Evolutionary conservation across 2,797 vertebrate species (phyloP).

Genomic region (Acipenser oxyrinchus): DNA sequence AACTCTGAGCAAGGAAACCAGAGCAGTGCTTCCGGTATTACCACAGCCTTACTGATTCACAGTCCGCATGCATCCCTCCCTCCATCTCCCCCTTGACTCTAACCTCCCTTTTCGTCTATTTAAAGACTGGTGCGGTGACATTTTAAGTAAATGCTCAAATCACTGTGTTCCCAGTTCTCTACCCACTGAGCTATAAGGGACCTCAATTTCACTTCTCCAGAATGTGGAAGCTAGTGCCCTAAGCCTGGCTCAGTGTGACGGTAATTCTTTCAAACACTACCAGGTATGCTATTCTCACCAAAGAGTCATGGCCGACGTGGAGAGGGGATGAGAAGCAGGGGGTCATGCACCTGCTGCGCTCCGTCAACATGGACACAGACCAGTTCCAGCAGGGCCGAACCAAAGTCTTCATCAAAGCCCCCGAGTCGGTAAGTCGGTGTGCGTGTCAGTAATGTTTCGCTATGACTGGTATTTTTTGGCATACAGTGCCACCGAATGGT

Average conservation of each 20-base stretch:
- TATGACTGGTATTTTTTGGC: constrained; percentile 5
- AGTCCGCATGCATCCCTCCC: not conserved
- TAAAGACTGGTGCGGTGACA: not conserved
- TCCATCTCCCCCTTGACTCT: not conserved
- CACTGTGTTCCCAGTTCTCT: not conserved
- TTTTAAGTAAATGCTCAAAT: not conserved
- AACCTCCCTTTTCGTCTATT: not conserved
- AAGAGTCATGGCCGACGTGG: constrained; percentile 93
- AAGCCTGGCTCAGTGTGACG: no score
- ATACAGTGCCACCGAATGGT: constrained; percentile 1
- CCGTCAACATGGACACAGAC: constrained; percentile 91
- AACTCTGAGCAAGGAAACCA: not conserved
- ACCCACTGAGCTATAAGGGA: not conserved
- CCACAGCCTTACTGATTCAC: not conserved
- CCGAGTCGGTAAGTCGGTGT: constrained; percentile 74
- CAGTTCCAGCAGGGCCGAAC: constrained; percentile 88
- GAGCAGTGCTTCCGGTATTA: not conserved
- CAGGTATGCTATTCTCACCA: constrained; percentile 94
- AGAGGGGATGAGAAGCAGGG: constrained; percentile 90
- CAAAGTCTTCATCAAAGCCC: constrained; percentile 94
- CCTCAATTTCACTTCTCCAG: no score
- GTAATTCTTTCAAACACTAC: not conserved
- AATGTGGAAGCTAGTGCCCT: no score
- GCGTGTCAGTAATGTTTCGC: not conserved
- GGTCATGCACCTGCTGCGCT: constrained; percentile 80